Evolutionary conservation across 2,888 invertebrate genomes (phyloP), one percentile per base, ranked within the genome.

Genomic region (Athripsodes cinereus): DNA sequence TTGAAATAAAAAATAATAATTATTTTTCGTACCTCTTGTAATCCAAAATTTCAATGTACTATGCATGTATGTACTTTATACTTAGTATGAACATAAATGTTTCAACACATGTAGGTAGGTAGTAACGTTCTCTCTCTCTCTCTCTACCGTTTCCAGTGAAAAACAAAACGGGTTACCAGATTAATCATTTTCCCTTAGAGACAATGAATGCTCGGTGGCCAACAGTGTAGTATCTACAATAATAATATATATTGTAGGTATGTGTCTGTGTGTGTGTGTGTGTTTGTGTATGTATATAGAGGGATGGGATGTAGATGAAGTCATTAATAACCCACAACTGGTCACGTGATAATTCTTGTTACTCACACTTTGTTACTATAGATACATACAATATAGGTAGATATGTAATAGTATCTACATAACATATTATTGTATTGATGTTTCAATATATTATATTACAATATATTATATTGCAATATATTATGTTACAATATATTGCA

Each of bases 141-240:
- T 31, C 31, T 11, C 6, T 11, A n/a, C 40, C 40, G 3, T 40
- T 8, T 31, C 51, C 52, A 54, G 26, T 52, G 31, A 58, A 57
- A 59, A 56, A 63, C 62, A 62, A 61, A 63, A 61, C 59, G 61
- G 47, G 61, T 57, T 57, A 63, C 61, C 63, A 61, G 63, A 63
- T 63, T 63, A 63, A 63, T 63, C 63, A 63, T 63, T 53, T 57
- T 53, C 61, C 63, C 60, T 54, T 47, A 55, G 62, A 62, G 62
- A 62, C 62, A 62, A 62, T 61, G 53, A 5, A 22, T 31, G 57
- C 51, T 22, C 35, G 22, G 55, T 35, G 55, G n/a, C n/a, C n/a
- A n/a, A n/a, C n/a, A n/a, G n/a, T n/a, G n/a, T n/a, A n/a, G n/a
- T n/a, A n/a, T n/a, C n/a, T n/a, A n/a, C n/a, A n/a, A n/a, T n/a